Base-by-base conservation (phyloP, 1,140 invertebrate genomes). In the Aethina tumida region DNA sequence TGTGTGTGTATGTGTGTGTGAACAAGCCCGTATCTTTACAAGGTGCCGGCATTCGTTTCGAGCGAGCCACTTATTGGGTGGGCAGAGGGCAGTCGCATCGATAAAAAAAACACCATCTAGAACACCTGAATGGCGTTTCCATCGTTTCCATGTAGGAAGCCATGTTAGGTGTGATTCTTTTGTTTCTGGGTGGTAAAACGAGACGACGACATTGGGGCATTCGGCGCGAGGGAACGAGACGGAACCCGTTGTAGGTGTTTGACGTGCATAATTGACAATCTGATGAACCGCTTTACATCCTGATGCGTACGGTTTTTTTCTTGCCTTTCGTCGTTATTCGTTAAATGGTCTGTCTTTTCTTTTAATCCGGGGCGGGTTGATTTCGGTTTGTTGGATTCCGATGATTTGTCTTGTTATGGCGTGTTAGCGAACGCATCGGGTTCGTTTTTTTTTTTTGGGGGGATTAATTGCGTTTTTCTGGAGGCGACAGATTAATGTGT, bases 121-220 rank as follows among this genome's bases (percentile, higher is more conserved):
- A 54, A 50, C 49, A 56, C 47, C 50, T 54, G 54, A 56, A 56
- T 56, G 54, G 54, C 54, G 52, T 52, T 51, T 50, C 47, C 32
- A 53, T 50, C 54, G 52, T 52, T 51, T 50, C 47, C 32, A 53
- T 50, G 46, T 46, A 56, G 49, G 54, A 50, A 52, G 54, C 55
- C 55, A 56, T 56, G 50, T 53, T 56, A 50, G 45, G 43, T 40
- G 52, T 41, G 48, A 50, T 43, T 51, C 52, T 55, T 55, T 55
- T 55, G 55, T 57, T 57, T 57, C 55, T 57, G 52, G 55, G 55
- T 57, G 55, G 55, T 55, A 57, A 50, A 56, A 22, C 43, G 34
- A 47, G 42, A 55, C 25, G 39, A 39, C 35, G 7, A 14, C 17
- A 48, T 27, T 14, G 37, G 22, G 6, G 10, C 27, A 12, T 13